phyloP scores from a whole-genome alignment of 2,797 vertebrate genomes.

The Megalops cyprinoides region DNA sequence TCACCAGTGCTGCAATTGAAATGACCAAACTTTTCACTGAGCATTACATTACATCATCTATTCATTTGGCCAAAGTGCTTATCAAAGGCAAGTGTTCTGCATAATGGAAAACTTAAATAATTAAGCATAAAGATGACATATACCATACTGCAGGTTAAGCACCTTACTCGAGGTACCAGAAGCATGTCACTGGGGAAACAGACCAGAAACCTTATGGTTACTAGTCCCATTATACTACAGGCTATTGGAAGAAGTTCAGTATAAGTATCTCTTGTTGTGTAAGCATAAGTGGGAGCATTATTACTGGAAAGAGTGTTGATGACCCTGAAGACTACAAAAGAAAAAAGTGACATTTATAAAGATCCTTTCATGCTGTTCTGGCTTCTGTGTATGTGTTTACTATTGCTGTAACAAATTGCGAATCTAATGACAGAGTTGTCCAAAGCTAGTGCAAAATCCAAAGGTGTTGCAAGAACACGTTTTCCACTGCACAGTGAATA shows the following conservation, averaged over 20 bases:
- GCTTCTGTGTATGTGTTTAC: no score
- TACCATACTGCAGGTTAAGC: no score
- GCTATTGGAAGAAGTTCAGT: no score
- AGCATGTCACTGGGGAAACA: neutral
- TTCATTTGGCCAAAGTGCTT: no score
- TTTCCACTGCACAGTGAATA: neutral
- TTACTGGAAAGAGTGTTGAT: neutral
- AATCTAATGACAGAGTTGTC: neutral
- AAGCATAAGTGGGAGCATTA: conserved; percentile 2
- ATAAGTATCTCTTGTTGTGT: neutral
- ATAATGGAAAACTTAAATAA: no score
- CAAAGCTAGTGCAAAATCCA: neutral
- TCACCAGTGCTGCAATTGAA: no score
- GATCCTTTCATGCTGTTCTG: neutral
- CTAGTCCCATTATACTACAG: neutral
- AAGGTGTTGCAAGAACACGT: neutral
- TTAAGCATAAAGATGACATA: no score
- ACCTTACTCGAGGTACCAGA: neutral
- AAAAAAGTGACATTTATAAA: neutral
- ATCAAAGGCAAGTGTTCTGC: no score
- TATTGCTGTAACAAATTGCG: neutral
- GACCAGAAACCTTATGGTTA: neutral
- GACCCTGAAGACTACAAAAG: neutral
- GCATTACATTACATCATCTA: no score
- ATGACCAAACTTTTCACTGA: no score